These are phyloP conservation scores for Chloebia gouldiae DNA, from an alignment of 2,113 vertebrate genomes.

Conservation along the genomic window DNA sequence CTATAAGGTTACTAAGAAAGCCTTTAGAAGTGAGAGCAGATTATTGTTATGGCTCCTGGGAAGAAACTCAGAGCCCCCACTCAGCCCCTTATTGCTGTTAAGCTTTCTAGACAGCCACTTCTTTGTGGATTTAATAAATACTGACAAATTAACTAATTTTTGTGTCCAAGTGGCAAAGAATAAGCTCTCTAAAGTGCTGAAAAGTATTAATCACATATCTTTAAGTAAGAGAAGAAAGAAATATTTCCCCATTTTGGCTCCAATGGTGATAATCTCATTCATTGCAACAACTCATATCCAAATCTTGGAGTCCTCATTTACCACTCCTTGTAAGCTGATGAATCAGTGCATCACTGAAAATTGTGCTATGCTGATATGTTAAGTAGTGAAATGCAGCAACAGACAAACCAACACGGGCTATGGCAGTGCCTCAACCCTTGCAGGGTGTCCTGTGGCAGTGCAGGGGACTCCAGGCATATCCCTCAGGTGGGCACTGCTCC, in stretches of 20 bases:
- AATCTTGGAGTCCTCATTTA: background rate
- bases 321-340: background rate
- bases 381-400: background rate
- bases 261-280: background rate
- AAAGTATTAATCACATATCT: background rate
- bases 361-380: too few species aligned
- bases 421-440: fast-evolving
- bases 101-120: background rate
- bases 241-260: background rate
- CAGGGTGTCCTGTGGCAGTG: fast-evolving
- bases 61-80: background rate
- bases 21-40: background rate
- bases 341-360: background rate
- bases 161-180: background rate
- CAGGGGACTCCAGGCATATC: background rate
- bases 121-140: background rate
- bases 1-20: background rate
- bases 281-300: background rate
- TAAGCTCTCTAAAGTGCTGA: background rate
- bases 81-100: background rate
- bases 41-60: background rate
- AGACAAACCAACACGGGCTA: background rate
- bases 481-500: background rate
- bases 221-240: background rate
- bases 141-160: background rate